phyloP scores from a whole-genome alignment of 2,888 invertebrate genomes.

The Chromoteleia sp. region DNA sequence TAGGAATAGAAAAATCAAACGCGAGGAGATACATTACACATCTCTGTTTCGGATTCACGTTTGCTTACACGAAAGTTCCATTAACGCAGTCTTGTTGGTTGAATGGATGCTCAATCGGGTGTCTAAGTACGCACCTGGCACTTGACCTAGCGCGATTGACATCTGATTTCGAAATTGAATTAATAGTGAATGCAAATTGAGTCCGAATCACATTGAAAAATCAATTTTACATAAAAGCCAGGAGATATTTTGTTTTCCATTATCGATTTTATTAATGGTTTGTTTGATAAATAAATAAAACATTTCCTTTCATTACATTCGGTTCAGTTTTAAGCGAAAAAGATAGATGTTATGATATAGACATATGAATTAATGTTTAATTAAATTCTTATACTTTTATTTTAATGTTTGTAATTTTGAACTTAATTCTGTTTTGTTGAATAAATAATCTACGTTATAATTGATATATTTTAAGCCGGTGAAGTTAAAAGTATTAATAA shows the following conservation, averaged over 20 bases:
- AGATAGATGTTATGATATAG: too few relatives aligned
- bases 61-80: constrained; percentile 70
- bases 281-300: neutral
- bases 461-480: neutral
- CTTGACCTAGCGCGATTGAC: constrained; percentile 54
- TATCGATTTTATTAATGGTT: neutral
- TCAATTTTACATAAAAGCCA: constrained; percentile 8
- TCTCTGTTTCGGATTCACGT: constrained; percentile 47
- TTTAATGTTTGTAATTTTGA: too few relatives aligned
- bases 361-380: too few relatives aligned
- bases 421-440: neutral
- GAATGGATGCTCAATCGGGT: constrained; percentile 64
- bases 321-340: too few relatives aligned
- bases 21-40: constrained; percentile 18
- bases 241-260: neutral
- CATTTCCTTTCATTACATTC: too few relatives aligned
- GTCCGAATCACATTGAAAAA: constrained; percentile 30
- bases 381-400: too few relatives aligned
- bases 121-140: constrained; percentile 67
- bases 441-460: neutral
- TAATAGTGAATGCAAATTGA: constrained; percentile 26
- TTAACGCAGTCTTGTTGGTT: constrained; percentile 63
- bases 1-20: constrained; percentile 10
- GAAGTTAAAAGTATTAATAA: neutral
- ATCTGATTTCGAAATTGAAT: constrained; percentile 54